Percentiles rank a stretch among this genome's conserved stretches.
Evolutionary conservation across 1,140 invertebrate species (phyloP).

Genomic region (Cydia pomonella): DNA sequence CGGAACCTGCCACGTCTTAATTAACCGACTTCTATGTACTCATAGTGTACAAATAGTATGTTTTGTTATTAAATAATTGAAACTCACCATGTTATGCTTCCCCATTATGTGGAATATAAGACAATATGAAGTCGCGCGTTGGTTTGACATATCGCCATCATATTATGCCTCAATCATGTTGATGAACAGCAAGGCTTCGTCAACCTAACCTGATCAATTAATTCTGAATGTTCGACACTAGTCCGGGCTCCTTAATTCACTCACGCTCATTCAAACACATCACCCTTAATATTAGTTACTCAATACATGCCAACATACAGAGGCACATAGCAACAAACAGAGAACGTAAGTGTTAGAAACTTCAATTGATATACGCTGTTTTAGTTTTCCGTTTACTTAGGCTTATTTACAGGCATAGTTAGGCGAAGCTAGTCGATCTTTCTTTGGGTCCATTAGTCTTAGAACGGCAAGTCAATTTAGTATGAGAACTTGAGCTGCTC

Average conservation of each 20-base stretch:
- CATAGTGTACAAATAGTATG: too few relatives aligned
- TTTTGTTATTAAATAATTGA: too few relatives aligned
- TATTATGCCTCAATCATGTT: slow-evolving; percentile 1
- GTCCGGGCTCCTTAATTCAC: neutral
- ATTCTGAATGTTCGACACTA: neutral
- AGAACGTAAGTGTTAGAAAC: neutral
- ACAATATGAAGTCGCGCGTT: neutral
- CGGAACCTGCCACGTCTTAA: too few relatives aligned
- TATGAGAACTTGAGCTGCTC: neutral
- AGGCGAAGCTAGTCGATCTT: neutral
- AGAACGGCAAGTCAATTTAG: neutral
- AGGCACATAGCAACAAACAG: too few relatives aligned
- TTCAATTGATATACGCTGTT: neutral
- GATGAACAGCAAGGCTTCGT: slow-evolving; percentile 4
- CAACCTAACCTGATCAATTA: slow-evolving; percentile 14
- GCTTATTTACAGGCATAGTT: slow-evolving; percentile 5
- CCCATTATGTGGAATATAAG: too few relatives aligned
- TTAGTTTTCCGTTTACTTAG: neutral
- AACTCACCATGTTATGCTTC: too few relatives aligned
- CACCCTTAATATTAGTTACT: slow-evolving; percentile 36
- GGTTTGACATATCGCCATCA: neutral
- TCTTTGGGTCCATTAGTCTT: slow-evolving; percentile 3
- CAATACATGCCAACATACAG: slow-evolving; percentile 29
- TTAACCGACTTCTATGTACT: too few relatives aligned
- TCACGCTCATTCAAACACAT: slow-evolving; percentile 29